Conservation (phyloP, 2,888 invertebrate species). For the Cepaea hortensis region DNA sequence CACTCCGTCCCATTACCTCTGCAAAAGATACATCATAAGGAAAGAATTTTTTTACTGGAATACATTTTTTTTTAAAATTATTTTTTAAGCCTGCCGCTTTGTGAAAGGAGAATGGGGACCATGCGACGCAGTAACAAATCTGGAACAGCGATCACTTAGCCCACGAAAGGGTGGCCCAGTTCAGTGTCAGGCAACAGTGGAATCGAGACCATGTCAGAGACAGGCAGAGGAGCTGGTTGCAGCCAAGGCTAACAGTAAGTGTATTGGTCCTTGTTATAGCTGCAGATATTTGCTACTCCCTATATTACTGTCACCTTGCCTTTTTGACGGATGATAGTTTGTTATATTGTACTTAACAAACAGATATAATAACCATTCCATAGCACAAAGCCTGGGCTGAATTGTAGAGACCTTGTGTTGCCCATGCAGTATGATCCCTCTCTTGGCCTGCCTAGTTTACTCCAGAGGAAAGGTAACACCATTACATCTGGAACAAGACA, state of each 20-base stretch:
- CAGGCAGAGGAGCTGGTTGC: background rate
- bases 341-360: too few species aligned
- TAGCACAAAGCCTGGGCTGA: too few species aligned
- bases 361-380: too few species aligned
- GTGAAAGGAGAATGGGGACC: constrained; percentile 53
- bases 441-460: too few species aligned
- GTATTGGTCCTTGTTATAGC: background rate
- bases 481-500: too few species aligned
- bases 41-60: background rate
- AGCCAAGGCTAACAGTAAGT: constrained; percentile 37
- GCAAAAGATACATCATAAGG: background rate
- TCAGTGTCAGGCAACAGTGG: constrained; percentile 12
- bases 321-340: too few species aligned
- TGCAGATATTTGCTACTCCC: background rate
- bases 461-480: too few species aligned
- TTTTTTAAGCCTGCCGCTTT: constrained; percentile 54
- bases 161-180: constrained; percentile 1
- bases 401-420: too few species aligned
- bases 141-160: constrained; percentile 49
- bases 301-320: background rate
- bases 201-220: constrained; percentile 25
- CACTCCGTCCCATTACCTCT: too few species aligned
- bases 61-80: background rate
- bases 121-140: constrained; percentile 54
- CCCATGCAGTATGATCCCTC: too few species aligned